Conservation (phyloP, 2,113 vertebrate species). For the Pseudopipra pipra region DNA sequence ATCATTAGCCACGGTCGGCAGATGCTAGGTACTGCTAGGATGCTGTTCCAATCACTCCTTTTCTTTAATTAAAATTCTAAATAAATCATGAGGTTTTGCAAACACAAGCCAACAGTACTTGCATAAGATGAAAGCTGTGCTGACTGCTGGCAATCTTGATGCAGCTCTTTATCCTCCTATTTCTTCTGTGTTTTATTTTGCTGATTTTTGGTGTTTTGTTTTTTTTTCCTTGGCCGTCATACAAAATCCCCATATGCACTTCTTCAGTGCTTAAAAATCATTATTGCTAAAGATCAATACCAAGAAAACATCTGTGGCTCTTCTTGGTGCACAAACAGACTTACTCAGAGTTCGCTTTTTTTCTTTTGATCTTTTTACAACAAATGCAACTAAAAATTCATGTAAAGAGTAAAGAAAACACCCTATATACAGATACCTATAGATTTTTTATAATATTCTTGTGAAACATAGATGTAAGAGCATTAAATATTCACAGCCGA, state of each 20-base stretch:
- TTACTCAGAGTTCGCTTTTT: neutral
- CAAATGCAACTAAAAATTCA: neutral
- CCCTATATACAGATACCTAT: neutral
- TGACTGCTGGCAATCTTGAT: neutral
- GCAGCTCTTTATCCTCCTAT: neutral
- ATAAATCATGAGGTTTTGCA: conserved; percentile 60
- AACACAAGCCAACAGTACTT: neutral
- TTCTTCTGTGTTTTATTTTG: neutral
- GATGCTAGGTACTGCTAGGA: conserved; percentile 36
- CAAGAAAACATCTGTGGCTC: conserved; percentile 24
- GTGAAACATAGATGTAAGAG: neutral
- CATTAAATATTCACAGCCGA: conserved; percentile 14
- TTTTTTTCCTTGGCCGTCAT: neutral
- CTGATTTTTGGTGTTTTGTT: neutral
- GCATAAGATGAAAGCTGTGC: conserved; percentile 10
- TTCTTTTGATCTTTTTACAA: neutral
- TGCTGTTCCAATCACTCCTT: conserved; percentile 44
- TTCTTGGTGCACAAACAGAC: conserved; percentile 1
- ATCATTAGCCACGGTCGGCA: conserved; percentile 5
- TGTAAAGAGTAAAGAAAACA: conserved; percentile 1
- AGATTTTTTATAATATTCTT: neutral
- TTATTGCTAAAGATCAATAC: conserved; percentile 57
- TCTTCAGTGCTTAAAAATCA: conserved; percentile 46
- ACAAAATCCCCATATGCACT: conserved; percentile 40
- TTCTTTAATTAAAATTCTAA: conserved; percentile 68